Base-by-base conservation (phyloP, 2,888 invertebrate genomes). In the Brachyopa scutellaris region DNA sequence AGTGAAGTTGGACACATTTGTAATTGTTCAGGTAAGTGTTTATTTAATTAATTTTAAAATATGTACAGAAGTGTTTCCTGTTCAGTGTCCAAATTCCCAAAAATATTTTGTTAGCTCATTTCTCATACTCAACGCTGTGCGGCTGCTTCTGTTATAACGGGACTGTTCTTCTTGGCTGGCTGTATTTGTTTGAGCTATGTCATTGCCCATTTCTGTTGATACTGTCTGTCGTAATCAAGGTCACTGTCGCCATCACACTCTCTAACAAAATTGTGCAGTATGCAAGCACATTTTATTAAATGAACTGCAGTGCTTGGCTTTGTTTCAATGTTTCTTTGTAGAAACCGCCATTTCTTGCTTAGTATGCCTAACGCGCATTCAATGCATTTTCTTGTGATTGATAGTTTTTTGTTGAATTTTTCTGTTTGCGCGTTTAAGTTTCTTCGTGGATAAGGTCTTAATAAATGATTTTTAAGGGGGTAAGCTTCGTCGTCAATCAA, bases 181-280 rank as follows among this genome's bases (percentile, higher is more conserved):
- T 26, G 21, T 15, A 57, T 40, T 40, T 57, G 6, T 57, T 57
- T 57, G 23, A 21, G 15, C 8, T 21, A 21, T 36, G 19, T 47
- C 33, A 36, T 49, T 62, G 21, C 7, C 11, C 47, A 47, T 42
- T 59, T 40, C 47, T 62, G 61, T 13, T 61, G 47, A 6, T 21
- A 61, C 61, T 45, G 19, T 61, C 33, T 61, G n/a, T n/a, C n/a
- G 36, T 61, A 61, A 13, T 47, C 45, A 33, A 61, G 33, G 11
- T 47, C 45, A 61, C 47, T 61, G 61, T 47, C 33, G 31, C 36
- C 33, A 36, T 59, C 33, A 33, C 61, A 36, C 36, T 53, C n/a
- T 15, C 53, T 53, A 17, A 53, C 53, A 53, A 53, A 53, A 36
- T 36, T 53, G 36, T 47, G 45, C n/a, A n/a, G n/a, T n/a, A n/a